A percentile compares a stretch with the other conserved stretches of the same genome.
phyloP scores from a whole-genome alignment of 2,113 vertebrate genomes.

The Deroptyus accipitrinus region DNA sequence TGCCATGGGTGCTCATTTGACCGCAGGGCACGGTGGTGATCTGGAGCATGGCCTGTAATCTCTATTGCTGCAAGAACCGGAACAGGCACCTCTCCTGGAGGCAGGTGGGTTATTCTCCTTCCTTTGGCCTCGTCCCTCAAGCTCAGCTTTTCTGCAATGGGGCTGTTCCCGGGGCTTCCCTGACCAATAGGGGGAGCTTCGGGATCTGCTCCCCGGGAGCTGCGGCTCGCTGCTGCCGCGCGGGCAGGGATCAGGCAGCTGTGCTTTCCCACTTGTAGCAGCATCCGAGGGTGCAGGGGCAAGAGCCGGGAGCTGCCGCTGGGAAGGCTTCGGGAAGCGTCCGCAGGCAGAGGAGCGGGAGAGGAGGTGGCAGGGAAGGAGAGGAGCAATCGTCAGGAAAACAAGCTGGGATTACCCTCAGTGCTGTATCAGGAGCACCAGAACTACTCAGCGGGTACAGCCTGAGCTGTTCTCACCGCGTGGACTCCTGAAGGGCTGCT shows the following conservation, averaged over 20 bases:
- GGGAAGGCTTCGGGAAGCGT: neutral
- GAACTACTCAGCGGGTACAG: accelerated
- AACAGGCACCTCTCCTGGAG: neutral
- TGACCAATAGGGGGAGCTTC: neutral
- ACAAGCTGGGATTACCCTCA: neutral
- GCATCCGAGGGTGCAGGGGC: neutral
- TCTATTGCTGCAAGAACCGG: neutral
- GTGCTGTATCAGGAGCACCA: neutral
- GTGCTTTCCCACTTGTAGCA: neutral
- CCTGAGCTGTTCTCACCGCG: accelerated
- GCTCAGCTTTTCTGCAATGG: accelerated
- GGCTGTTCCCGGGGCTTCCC: neutral
- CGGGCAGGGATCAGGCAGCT: neutral
- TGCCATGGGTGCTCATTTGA: neutral
- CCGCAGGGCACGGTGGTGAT: accelerated
- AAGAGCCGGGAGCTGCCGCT: neutral
- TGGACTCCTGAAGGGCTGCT: accelerated
- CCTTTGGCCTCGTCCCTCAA: neutral
- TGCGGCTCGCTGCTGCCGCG: accelerated
- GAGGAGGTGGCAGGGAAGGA: neutral
- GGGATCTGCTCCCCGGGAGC: neutral
- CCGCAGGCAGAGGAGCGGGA: neutral
- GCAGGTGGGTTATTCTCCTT: accelerated
- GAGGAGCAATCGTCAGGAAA: neutral
- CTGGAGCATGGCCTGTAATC: neutral